Percentiles rank a stretch among this genome's conserved stretches.
These are phyloP conservation scores for Steinernema khuongi DNA, from an alignment of 1,140 invertebrate species.

Conservation along the genomic window DNA sequence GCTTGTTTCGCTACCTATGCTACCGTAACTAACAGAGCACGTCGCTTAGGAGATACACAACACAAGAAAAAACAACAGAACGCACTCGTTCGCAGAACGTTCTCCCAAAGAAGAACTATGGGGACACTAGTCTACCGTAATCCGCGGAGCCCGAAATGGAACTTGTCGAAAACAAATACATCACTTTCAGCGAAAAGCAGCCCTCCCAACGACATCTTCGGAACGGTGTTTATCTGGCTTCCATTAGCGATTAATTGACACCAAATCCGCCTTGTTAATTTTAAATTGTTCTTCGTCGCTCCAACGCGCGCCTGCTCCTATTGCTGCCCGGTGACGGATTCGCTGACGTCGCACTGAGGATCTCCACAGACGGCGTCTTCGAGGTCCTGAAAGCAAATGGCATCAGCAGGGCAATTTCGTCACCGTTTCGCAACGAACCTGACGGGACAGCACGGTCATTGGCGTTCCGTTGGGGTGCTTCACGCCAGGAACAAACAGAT, in stretches of 20 bases:
- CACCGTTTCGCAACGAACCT: background rate
- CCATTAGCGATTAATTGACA: background rate
- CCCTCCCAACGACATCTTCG: background rate
- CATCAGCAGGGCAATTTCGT: background rate
- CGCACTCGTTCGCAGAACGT: too few species aligned
- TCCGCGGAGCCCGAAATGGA: background rate
- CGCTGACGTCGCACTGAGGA: background rate
- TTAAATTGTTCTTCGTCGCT: background rate
- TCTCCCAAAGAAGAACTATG: too few species aligned
- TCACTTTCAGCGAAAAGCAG: background rate
- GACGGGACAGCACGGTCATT: background rate
- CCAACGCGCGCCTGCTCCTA: background rate
- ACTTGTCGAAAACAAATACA: background rate
- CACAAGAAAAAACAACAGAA: too few species aligned
- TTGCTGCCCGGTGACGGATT: background rate
- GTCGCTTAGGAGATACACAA: too few species aligned
- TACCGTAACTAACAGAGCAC: too few species aligned
- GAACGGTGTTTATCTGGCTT: background rate
- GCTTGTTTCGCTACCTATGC: too few species aligned
- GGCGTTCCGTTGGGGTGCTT: background rate
- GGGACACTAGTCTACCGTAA: background rate
- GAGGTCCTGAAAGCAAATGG: background rate
- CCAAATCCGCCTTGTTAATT: constrained; percentile 3
- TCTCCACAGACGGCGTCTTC: background rate
- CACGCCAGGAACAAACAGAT: constrained; percentile 22